A percentile compares a stretch with the other conserved stretches of the same genome.
These are phyloP conservation scores for Pituophis catenifer DNA, from an alignment of 2,113 vertebrate species.

Conservation along the genomic window DNA sequence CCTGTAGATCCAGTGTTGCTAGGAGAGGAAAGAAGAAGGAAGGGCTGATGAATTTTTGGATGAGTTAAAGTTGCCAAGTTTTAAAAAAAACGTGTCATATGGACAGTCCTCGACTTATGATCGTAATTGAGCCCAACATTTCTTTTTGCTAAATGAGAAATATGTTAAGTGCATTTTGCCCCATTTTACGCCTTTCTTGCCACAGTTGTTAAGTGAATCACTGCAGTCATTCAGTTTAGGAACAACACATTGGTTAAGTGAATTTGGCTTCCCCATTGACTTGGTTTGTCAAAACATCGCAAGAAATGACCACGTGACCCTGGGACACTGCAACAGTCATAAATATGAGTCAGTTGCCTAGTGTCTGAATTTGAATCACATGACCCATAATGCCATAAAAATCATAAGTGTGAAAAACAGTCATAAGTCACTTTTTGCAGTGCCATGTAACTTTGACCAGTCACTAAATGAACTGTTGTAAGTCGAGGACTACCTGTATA, in stretches of 20 bases:
- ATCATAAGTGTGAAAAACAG: too few relatives aligned
- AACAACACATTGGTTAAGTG: too few relatives aligned
- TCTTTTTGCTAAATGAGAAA: background rate
- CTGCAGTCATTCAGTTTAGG: background rate
- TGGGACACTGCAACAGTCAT: too few relatives aligned
- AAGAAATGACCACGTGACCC: too few relatives aligned
- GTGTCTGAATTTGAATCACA: too few relatives aligned
- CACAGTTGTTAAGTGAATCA: background rate
- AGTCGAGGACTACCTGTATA: background rate
- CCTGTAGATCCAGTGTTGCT: background rate
- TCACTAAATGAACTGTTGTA: background rate
- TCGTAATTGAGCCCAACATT: background rate
- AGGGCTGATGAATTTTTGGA: background rate
- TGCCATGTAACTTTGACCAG: too few relatives aligned
- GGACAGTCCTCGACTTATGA: background rate
- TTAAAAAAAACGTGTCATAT: rapidly evolving
- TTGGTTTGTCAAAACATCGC: too few relatives aligned
- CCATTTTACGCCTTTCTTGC: background rate
- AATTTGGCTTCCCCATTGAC: too few relatives aligned
- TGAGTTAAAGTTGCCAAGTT: background rate
- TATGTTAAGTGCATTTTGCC: background rate
- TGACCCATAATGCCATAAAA: too few relatives aligned
- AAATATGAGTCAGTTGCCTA: too few relatives aligned
- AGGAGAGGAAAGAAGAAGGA: background rate
- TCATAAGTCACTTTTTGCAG: too few relatives aligned